A percentile compares a stretch with the other conserved stretches of the same genome.
Conservation (phyloP, 2,797 vertebrate species). For the Lepus oiostolus region DNA sequence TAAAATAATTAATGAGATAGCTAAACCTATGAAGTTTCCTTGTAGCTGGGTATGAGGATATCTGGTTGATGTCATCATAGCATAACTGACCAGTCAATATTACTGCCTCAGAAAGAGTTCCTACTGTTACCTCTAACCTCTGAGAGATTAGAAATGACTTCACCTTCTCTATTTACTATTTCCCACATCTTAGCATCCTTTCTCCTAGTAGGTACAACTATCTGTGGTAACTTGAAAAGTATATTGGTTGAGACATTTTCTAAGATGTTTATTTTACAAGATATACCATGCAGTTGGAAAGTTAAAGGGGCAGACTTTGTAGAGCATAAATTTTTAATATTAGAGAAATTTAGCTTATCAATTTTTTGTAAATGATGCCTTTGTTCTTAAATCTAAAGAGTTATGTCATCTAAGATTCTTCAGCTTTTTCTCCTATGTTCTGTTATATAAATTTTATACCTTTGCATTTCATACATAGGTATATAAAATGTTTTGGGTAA, state of each 20-base stretch:
- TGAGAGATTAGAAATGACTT: background rate
- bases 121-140: rapidly evolving
- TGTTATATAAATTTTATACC: background rate
- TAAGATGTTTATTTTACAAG: slow-evolving; percentile 1
- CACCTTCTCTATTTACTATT: background rate
- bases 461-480: background rate
- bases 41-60: background rate
- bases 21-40: background rate
- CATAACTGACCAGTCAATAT: background rate
- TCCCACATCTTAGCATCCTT: background rate
- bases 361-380: too few species aligned
- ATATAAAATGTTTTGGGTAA: background rate
- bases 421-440: background rate
- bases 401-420: background rate
- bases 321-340: background rate
- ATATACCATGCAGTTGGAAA: too few species aligned
- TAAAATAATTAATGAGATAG: background rate
- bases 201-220: background rate
- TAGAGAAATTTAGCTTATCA: background rate
- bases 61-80: background rate
- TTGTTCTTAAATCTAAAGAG: background rate
- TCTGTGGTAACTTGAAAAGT: background rate
- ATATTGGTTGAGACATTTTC: background rate
- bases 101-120: background rate
- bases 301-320: too few species aligned